Base-by-base conservation (phyloP, 1,140 invertebrate genomes). In the Calephelis virginiensis region DNA sequence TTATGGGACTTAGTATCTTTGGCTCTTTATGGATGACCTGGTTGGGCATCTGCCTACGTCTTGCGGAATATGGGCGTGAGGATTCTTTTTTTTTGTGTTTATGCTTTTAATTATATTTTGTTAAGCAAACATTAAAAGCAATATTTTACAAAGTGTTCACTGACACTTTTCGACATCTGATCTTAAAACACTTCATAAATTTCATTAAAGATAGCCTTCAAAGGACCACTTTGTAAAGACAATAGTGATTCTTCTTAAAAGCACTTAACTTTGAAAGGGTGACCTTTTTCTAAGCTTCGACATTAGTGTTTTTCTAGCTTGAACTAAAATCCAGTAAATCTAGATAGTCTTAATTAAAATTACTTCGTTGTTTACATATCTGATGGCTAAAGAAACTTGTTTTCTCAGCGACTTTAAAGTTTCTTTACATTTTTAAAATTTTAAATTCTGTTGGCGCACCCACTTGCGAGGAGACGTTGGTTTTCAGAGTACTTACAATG, bases 141-240 rank as follows among this genome's bases (percentile, higher is more conserved):
- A 62, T 62, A 46, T 9, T 9, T 62, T 7, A 13, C n/a, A 8
- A 61, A 61, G 9, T 17, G 14, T n/a, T 60, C 17, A n/a, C 28
- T 62, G 28, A 63, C 37, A 13, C 37, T 40, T 8, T 10, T 38
- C 11, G 50, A 63, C 47, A 63, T n/a, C 47, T 43, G 37, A 45
- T 43, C 40, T 65, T 45, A 37, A 56, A 59, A 56, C 28, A 43
- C 38, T 37, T 7, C 12, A 48, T 11, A 45, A 9, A 17, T 65
- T 9, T 53, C 8, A n/a, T n/a, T 50, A 53, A 62, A 45, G 43
- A 45, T 46, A 11, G 63, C 56, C 47, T 49, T 65, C 63, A 68
- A 71, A 63, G 63, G 66, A 67, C 68, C 69, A 64, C 71, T 73
- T 73, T 76, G 77, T 73, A 71, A 65, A 71, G 72, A 71, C 68